Percentiles rank a stretch among this genome's conserved stretches.
These are phyloP conservation scores for Rotaria sp. DNA, from an alignment of 2,888 invertebrate genomes.

Conservation along the genomic window DNA sequence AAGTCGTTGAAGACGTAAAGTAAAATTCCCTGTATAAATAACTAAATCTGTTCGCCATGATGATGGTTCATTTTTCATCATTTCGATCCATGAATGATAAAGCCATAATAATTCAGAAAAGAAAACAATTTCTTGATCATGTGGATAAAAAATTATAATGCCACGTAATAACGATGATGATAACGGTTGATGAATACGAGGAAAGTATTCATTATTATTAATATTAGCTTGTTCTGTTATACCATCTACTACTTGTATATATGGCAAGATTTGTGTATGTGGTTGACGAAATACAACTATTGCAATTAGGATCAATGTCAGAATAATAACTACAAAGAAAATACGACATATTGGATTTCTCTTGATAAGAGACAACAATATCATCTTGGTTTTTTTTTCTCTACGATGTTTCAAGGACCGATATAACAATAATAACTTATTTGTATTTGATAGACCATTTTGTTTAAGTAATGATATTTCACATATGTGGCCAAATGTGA, in stretches of 20 bases:
- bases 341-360: neutral
- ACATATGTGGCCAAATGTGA: neutral
- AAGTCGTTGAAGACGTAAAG: neutral
- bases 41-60: slow-evolving; percentile 38
- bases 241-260: neutral
- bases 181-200: neutral
- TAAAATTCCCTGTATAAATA: slow-evolving; percentile 17
- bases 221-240: neutral
- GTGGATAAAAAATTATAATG: neutral
- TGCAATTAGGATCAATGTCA: neutral
- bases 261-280: neutral
- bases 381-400: neutral
- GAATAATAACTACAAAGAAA: neutral
- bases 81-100: slow-evolving; percentile 39
- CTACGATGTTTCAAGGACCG: neutral
- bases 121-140: neutral
- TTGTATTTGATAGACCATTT: neutral
- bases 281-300: neutral
- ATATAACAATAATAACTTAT: neutral
- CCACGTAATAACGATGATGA: neutral
- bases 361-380: neutral
- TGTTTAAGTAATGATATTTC: neutral
- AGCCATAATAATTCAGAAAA: slow-evolving; percentile 33
- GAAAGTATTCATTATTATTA: neutral
- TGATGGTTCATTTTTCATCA: slow-evolving; percentile 35